These are phyloP conservation scores for Tethea ocularis DNA, from an alignment of 2,888 invertebrate genomes.

Conservation along the genomic window DNA sequence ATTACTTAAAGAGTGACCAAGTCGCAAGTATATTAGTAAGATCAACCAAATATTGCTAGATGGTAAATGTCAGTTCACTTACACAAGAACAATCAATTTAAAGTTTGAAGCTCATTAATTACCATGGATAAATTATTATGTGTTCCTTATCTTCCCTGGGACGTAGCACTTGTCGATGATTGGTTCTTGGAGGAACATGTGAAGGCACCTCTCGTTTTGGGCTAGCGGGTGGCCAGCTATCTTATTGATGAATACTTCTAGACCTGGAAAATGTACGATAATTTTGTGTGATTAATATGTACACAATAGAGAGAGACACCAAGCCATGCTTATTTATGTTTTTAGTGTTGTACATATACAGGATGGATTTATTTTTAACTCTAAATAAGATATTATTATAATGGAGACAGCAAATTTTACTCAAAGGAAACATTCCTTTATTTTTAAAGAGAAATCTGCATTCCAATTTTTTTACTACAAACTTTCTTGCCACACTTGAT, in stretches of 20 bases:
- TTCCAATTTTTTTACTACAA: too few relatives aligned
- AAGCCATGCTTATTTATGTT: background rate
- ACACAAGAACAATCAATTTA: slow-evolving; percentile 46
- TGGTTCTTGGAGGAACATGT: slow-evolving; percentile 99
- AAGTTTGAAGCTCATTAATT: slow-evolving; percentile 45
- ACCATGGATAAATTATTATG: slow-evolving; percentile 83
- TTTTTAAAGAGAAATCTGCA: too few relatives aligned
- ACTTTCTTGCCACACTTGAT: too few relatives aligned
- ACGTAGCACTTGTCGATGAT: slow-evolving; percentile 99
- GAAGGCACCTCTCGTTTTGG: slow-evolving; percentile 99
- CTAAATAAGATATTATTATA: too few relatives aligned
- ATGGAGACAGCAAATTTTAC: too few relatives aligned
- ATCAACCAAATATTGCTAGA: background rate
- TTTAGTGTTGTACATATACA: too few relatives aligned
- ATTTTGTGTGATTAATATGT: background rate
- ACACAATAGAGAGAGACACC: too few relatives aligned
- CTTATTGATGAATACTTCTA: slow-evolving; percentile 99
- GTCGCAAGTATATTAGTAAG: background rate
- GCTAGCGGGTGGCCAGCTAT: slow-evolving; percentile 99
- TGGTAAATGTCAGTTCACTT: slow-evolving; percentile 33
- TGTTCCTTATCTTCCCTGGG: slow-evolving; percentile 99
- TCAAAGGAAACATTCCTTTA: too few relatives aligned
- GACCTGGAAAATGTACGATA: slow-evolving; percentile 66
- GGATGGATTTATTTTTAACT: too few relatives aligned
- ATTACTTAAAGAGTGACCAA: background rate